Conservation (phyloP, 2,888 invertebrate genomes). For the Folsomia manolachei region DNA sequence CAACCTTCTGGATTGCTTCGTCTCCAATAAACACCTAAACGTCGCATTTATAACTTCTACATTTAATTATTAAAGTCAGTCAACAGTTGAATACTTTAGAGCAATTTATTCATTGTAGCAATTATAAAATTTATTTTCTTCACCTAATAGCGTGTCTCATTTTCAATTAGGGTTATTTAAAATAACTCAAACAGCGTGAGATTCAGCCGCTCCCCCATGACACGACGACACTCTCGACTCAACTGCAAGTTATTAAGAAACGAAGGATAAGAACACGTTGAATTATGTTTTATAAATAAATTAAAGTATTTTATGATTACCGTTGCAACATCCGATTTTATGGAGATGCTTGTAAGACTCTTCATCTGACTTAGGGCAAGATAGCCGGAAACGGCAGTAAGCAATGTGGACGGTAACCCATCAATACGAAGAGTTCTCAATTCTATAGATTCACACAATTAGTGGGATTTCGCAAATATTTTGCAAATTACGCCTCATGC, state of each 20-base stretch:
- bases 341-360: constrained; percentile 26
- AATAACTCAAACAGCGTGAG: constrained; percentile 27
- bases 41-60: too few relatives aligned
- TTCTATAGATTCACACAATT: constrained; percentile 17
- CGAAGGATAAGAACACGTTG: not conserved
- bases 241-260: constrained; percentile 14
- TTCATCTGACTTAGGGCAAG: constrained; percentile 37
- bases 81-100: too few relatives aligned
- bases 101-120: too few relatives aligned
- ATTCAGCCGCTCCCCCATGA: constrained; percentile 28
- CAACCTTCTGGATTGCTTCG: too few relatives aligned
- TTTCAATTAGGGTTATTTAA: too few relatives aligned
- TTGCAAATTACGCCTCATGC: not conserved
- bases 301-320: constrained; percentile 15
- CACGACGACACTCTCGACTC: constrained; percentile 31
- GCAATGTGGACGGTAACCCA: constrained; percentile 30
- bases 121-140: too few relatives aligned
- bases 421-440: constrained; percentile 31
- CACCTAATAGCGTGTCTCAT: too few relatives aligned
- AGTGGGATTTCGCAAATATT: not conserved
- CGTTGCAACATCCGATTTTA: constrained; percentile 36
- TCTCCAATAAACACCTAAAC: too few relatives aligned
- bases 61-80: too few relatives aligned
- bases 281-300: not conserved
- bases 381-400: constrained; percentile 38